Base-by-base conservation (phyloP, 1,140 invertebrate species). In the Euwallacea fornicatus region DNA sequence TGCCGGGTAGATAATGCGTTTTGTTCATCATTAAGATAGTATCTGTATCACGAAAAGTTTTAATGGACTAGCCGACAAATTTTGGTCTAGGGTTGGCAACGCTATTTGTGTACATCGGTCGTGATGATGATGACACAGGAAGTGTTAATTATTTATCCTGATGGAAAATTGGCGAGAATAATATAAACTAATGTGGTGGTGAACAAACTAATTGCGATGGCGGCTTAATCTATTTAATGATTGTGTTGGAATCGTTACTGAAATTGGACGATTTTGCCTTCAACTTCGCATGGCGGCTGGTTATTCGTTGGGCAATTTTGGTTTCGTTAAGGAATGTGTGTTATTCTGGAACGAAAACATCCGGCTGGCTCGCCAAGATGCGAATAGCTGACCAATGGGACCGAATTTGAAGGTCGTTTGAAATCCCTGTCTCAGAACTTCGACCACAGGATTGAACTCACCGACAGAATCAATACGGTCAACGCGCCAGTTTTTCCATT, bases 21-120 rank as follows among this genome's bases (percentile, higher is more conserved):
- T 67, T 67, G 66, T 67, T 59, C 66, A 59, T 67, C 66, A 47
- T 67, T 67, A 59, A 67, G 66, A 67, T 67, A 43, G 55, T 67
- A 67, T 67, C 66, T 67, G 42, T 67, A 67, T 67, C 66, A 67
- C 43, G 66, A 66, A 55, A 53, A 66, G 54, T 67, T 67, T 59
- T 67, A 59, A 67, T 59, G 66, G 66, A 66, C 47, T 66, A 55
- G 7, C 61, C 44, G 61, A 61, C 59, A 61, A 61, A 61, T 61
- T 50, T 63, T 50, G 13, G 61, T 63, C 15, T 63, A 44, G 13
- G 44, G n/a, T 63, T 63, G 61, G 43, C 46, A 55, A 42, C 50
- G 50, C 42, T 41, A 50, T 58, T 64, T 61, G 59, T 61, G 42
- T 61, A 42, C 59, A 43, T 41, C 21, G 21, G 21, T 33, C 21